Evolutionary conservation across 2,797 vertebrate genomes (phyloP), one percentile per base, ranked within the genome.

Genomic region (Helostoma temminkii): DNA sequence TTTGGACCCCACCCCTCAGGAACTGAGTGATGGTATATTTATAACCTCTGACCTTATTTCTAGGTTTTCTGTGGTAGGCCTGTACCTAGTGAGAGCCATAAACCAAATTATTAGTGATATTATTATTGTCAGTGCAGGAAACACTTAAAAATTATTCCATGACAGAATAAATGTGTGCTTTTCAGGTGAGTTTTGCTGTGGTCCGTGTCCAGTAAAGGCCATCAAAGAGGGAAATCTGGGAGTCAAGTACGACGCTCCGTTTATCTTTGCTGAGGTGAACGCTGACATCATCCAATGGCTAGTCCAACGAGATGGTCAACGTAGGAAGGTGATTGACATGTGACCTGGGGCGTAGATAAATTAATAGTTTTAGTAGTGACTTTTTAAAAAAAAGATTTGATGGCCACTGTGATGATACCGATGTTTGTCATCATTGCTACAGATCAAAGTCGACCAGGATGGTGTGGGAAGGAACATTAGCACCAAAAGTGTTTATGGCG

Each of bases 1-100:
- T 75, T 80, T 98, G 84, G 98, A 99, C 60, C 95, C 97, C 25
- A 99, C 97, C 6, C 97, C 97, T 2, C 97, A 98, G 60, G 98
- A 99, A 83, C 89, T 85, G 56, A 99, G 98, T 73, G 93, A 95
- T 84, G 97, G 97, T 99, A 94, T 63, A 30, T 30, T 55, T 12
- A 15, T 32, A 0, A 15, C 21, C 30, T 28, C 53, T 5, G 1
- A 19, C 24, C 5, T 32, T 30, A 41, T 11, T 34, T 55, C 11
- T 49, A 28, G 11, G 4, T 9, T 19, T 34, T 48, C 21, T 43
- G 11, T 49, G 4, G 5, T n/a, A 2, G n/a, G n/a, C n/a, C n/a
- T n/a, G n/a, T n/a, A n/a, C n/a, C n/a, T n/a, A n/a, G n/a, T n/a
- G n/a, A n/a, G n/a, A n/a, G n/a, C n/a, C n/a, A n/a, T n/a, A n/a